Evolutionary conservation across 2,113 vertebrate genomes (phyloP), one percentile per base, ranked within the genome.

Genomic region (Xyrauchen texanus): DNA sequence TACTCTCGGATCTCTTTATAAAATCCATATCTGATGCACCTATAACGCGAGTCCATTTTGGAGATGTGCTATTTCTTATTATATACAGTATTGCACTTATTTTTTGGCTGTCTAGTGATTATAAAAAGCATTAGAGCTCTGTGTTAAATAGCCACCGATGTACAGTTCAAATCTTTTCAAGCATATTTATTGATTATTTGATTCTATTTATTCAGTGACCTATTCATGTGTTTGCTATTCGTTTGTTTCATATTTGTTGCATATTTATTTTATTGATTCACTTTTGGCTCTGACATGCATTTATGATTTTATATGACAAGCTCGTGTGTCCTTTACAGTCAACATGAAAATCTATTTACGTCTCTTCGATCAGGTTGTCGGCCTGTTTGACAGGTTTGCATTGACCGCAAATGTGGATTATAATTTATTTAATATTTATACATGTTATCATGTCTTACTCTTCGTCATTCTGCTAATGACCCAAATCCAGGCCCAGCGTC

Each of bases 131-230:
- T 52, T 52, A 64, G 68, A 77, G 78, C 74, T 83, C 34, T 77
- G 68, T 68, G 45, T 77, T 45, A 68, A 51, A 73, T 81, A 63
- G 8, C 60, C 53, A 64, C 58, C 63, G 70, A 13, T 83, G 78
- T 83, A 81, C 66, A 79, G 76, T 68, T 75, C 58, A 58, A 44
- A 72, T 70, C 67, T 70, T 76, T 73, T 81, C 88, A 85, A 72
- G 13, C 51, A 85, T 91, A 87, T 88, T 78, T 81, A 84, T 85
- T 81, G 82, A 64, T 12, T 63, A 21, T 80, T 73, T 77, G 83
- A 83, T 79, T 78, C 53, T 60, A 76, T 72, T 67, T 86, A 68
- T 82, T 84, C 78, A 49, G 68, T 77, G 79, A 71, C 80, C 69
- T 85, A 84, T 82, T 82, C 76, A 71, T 84, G 63, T 85, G 88